These are phyloP conservation scores for Nemoura dubitans DNA, from an alignment of 2,888 invertebrate genomes.

Conservation along the genomic window DNA sequence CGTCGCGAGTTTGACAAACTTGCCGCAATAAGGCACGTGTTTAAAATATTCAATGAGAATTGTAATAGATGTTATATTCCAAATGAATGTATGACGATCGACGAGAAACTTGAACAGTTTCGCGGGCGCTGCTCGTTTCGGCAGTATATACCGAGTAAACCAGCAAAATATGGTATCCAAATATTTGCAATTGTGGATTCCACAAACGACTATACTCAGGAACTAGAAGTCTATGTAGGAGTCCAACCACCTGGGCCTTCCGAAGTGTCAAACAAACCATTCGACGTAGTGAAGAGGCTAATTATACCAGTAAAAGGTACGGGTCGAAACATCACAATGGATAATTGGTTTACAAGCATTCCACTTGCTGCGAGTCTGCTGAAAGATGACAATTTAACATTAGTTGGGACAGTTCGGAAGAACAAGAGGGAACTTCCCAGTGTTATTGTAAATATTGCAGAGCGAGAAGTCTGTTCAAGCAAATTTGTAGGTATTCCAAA, in stretches of 20 bases:
- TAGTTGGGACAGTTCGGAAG: constrained; percentile 51
- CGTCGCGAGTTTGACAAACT: constrained; percentile 25
- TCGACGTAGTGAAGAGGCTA: constrained; percentile 55
- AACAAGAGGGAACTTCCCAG: constrained; percentile 52
- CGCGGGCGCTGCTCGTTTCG: constrained; percentile 25
- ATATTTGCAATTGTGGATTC: constrained; percentile 32
- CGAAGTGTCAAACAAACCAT: background rate
- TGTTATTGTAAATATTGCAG: constrained; percentile 41
- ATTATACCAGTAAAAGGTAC: constrained; percentile 49
- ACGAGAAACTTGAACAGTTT: constrained; percentile 32
- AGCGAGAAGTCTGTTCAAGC: constrained; percentile 19
- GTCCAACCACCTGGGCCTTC: background rate
- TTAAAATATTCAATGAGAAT: constrained; percentile 5
- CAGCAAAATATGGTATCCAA: constrained; percentile 17
- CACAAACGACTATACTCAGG: background rate
- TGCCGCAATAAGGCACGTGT: background rate
- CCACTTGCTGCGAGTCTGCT: constrained; percentile 49
- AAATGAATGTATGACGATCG: constrained; percentile 21
- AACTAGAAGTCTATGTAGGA: constrained; percentile 28
- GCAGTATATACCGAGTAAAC: constrained; percentile 32
- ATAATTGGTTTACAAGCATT: constrained; percentile 53
- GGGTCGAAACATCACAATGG: constrained; percentile 50
- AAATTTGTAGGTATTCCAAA: constrained; percentile 52
- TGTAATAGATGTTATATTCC: background rate
- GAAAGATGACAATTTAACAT: constrained; percentile 49